Evolutionary conservation across 2,888 invertebrate genomes (phyloP), one percentile per base, ranked within the genome.

Genomic region (Megastigmus dorsalis): DNA sequence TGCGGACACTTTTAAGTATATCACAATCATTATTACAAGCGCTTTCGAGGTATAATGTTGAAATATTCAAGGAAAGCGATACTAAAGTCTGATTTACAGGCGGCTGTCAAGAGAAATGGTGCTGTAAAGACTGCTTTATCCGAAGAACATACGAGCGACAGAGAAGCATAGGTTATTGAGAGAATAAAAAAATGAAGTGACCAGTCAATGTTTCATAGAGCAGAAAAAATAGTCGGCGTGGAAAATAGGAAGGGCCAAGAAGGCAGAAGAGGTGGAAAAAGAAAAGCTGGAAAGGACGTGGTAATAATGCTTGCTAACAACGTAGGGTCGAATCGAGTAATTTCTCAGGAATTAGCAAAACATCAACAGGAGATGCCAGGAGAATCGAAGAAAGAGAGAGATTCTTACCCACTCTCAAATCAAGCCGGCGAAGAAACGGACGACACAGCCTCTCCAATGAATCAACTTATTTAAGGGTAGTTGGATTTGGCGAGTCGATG

Each of bases 381-480:
- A 48, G 5, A 45, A 26, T n/a, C 7, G 0, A 60, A 33, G 13
- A 23, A 33, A 13, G 43, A n/a, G 43, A 60, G 18, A 43, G 41
- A 43, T 26, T 41, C 15, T 23, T 20, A n/a, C 20, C 20, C 43
- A 28, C 20, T 41, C 26, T 18, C 43, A 3, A 2, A 15, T 38
- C 23, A 10, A 3, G 18, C 13, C 15, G n/a, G 43, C 15, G 15
- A 57, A 36, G 18, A 43, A 5, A 26, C 15, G n/a, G 41, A 41
- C 9, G 13, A 20, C 28, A 13, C n/a, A 18, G 30, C 5, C 3
- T 28, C 6, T 15, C 7, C 45, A 48, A 33, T 62, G 23, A 62
- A 62, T 60, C 43, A 60, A 18, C 45, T 82, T 80, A 77, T 78
- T 79, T 81, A 80, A 80, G 81, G 79, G 79, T 33, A 48, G 18